Evolutionary conservation across 2,888 invertebrate species (phyloP).

Genomic region (Lysandra coridon): DNA sequence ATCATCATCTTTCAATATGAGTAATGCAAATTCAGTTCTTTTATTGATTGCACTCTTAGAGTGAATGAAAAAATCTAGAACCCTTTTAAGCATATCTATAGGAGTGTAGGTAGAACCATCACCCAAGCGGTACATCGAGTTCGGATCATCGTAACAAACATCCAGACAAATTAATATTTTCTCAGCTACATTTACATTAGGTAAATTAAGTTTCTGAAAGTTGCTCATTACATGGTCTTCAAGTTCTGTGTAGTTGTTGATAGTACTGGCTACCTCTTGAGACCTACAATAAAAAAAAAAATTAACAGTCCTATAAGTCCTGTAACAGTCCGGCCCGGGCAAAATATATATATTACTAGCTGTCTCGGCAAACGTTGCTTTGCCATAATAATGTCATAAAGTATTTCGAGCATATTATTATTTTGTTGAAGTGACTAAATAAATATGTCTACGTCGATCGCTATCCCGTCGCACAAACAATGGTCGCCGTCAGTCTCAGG

Average conservation of each 20-base stretch:
- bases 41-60: slow-evolving; percentile 82
- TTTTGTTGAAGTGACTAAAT: too few species aligned
- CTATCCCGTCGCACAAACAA: too few species aligned
- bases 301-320: too few species aligned
- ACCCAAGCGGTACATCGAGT: slow-evolving; percentile 73
- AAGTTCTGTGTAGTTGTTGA: slow-evolving; percentile 48
- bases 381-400: too few species aligned
- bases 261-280: slow-evolving; percentile 33
- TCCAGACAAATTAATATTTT: slow-evolving; percentile 84
- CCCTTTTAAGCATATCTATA: slow-evolving; percentile 82
- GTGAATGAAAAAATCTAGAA: slow-evolving; percentile 82
- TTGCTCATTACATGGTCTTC: slow-evolving; percentile 66
- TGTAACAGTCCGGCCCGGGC: too few species aligned
- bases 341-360: too few species aligned
- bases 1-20: slow-evolving; percentile 77
- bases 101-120: slow-evolving; percentile 79
- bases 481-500: too few species aligned
- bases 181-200: slow-evolving; percentile 80
- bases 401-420: too few species aligned
- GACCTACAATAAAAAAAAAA: slow-evolving; percentile 28
- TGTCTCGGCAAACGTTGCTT: too few species aligned
- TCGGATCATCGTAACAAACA: slow-evolving; percentile 78
- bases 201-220: slow-evolving; percentile 70
- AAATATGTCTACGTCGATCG: too few species aligned
- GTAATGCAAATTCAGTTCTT: slow-evolving; percentile 83